Conservation (phyloP, 2,888 invertebrate species). For the Tetranychus truncatus region DNA sequence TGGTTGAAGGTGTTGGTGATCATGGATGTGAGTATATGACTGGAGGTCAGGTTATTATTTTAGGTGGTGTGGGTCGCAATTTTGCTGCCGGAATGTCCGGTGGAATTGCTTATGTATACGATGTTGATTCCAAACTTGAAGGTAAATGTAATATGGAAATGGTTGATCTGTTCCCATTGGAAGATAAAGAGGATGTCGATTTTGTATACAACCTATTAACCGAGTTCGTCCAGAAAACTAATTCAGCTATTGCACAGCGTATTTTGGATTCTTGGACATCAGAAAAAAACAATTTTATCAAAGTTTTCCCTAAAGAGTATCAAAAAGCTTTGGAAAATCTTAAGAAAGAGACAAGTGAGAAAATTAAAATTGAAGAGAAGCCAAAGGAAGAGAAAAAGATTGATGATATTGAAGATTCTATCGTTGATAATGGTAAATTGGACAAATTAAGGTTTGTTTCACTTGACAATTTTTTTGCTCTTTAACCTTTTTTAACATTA, state of each 20-base stretch:
- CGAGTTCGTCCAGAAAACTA: slow-evolving; percentile 73
- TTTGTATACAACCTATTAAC: slow-evolving; percentile 54
- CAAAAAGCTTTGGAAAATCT: slow-evolving; percentile 61
- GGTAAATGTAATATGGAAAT: slow-evolving; percentile 67
- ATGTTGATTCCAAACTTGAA: slow-evolving; percentile 42
- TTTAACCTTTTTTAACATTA: background rate
- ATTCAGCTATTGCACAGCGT: slow-evolving; percentile 59
- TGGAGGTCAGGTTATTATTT: slow-evolving; percentile 69
- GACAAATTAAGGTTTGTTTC: slow-evolving; percentile 22
- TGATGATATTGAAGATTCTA: slow-evolving; percentile 27
- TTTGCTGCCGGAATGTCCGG: slow-evolving; percentile 99
- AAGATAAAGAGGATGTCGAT: slow-evolving; percentile 53
- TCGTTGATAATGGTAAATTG: slow-evolving; percentile 51
- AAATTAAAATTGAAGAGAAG: slow-evolving; percentile 33
- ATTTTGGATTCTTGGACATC: slow-evolving; percentile 61
- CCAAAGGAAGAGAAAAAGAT: slow-evolving; percentile 17
- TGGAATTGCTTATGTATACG: slow-evolving; percentile 84
- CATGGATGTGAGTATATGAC: slow-evolving; percentile 99
- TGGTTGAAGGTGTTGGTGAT: slow-evolving; percentile 83
- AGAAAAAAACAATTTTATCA: slow-evolving; percentile 59
- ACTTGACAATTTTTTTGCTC: background rate
- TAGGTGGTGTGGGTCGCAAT: slow-evolving; percentile 87
- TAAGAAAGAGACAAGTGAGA: slow-evolving; percentile 51
- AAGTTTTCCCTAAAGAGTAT: slow-evolving; percentile 94
- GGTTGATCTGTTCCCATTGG: slow-evolving; percentile 72